Evolutionary conservation across 1,140 invertebrate species (phyloP), one percentile per base, ranked within the genome.

Genomic region (Tachypleus tridentatus): DNA sequence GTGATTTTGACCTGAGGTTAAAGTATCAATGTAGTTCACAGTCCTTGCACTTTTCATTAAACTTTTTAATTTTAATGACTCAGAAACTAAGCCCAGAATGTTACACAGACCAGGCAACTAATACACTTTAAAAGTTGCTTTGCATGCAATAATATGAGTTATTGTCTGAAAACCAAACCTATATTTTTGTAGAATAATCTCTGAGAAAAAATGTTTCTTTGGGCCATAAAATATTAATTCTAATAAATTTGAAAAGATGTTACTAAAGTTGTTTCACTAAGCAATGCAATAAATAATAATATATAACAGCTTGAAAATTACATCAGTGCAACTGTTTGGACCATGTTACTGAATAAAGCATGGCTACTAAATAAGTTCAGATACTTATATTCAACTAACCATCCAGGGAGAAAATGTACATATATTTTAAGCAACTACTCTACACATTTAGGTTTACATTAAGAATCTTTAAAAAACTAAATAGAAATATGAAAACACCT

Each of bases 1-100:
- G 58, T 3, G 58, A 47, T 48, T 60, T 60, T 60, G 58, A 60
- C 58, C 58, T 60, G 47, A 6, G n/a, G 47, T 57, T 6, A 57
- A 57, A 4, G 29, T 29, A 29, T 29, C 29, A 29, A 29, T 29
- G 29, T 29, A 29, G 29, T 29, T 29, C 29, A 29, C 29, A 29
- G 29, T 29, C 29, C 29, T 29, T 29, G 29, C 29, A 29, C 29
- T 29, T 29, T 29, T 29, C 29, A 29, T 29, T 29, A 54, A 54
- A 54, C 53, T n/a, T 8, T 54, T 54, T 8, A 54, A 1, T 54
- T 8, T 8, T 54, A 8, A 54, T 8, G 53, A 54, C 29, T 54
- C 53, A 54, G n/a, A 54, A 54, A 8, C n/a, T 8, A 54, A 54
- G n/a, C n/a, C 3, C 7, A 54, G 53, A 54, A 8, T 3, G 3